Percentiles rank a stretch among this genome's conserved stretches.
Evolutionary conservation across 2,113 vertebrate genomes (phyloP).

Genomic region (Damaliscus lunatus): DNA sequence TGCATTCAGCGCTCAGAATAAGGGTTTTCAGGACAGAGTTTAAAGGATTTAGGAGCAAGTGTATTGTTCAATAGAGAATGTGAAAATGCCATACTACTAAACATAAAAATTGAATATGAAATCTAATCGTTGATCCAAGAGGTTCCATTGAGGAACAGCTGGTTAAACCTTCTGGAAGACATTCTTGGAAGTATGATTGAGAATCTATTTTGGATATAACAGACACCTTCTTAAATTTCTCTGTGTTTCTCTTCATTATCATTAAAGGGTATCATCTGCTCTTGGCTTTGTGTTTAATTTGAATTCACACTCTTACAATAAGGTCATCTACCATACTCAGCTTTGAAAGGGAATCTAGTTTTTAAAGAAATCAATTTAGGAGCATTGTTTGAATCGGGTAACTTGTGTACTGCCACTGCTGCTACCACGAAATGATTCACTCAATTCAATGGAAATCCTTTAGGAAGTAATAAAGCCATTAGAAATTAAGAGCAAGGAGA

Average conservation of each 20-base stretch:
- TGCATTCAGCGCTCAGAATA: neutral
- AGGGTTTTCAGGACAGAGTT: neutral
- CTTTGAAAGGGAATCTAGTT: conserved; percentile 16
- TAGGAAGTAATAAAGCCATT: neutral
- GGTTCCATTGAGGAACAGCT: conserved; percentile 67
- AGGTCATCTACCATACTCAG: conserved; percentile 26
- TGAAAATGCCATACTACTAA: conserved; percentile 55
- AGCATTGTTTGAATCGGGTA: neutral
- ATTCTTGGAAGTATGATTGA: conserved; percentile 68
- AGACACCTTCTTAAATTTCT: conserved; percentile 51
- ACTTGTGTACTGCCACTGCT: neutral
- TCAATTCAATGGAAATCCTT: neutral
- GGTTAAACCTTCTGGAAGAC: conserved; percentile 71
- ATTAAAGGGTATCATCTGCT: conserved; percentile 68
- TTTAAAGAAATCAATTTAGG: neutral
- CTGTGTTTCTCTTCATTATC: conserved; percentile 58
- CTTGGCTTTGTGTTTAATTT: conserved; percentile 46
- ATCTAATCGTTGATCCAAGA: conserved; percentile 61
- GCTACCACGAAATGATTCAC: neutral
- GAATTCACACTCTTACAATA: conserved; percentile 9
- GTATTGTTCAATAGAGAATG: conserved; percentile 48
- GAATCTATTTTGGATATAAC: conserved; percentile 66
- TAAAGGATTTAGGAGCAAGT: neutral
- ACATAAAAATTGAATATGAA: conserved; percentile 62
- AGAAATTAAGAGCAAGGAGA: neutral